These are phyloP conservation scores for Catalaphyllia jardinei DNA, from an alignment of 64 coral and sea anemone genomes.

Conservation along the genomic window DNA sequence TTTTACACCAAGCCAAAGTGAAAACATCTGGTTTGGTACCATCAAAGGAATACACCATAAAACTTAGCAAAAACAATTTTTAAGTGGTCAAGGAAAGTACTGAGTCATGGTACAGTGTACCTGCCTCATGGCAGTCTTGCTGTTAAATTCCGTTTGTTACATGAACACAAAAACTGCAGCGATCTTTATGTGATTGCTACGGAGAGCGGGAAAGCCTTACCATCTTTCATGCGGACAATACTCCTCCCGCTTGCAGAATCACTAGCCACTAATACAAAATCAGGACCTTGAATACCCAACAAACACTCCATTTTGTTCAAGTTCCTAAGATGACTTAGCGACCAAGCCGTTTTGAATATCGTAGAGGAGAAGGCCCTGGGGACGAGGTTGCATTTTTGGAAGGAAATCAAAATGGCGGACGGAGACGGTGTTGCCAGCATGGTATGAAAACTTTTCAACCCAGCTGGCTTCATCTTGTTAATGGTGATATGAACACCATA, in stretches of 20 bases:
- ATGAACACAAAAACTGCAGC: background rate
- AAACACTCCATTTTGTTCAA: slow-evolving; percentile 95
- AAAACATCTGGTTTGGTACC: too few species aligned
- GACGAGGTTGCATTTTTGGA: background rate
- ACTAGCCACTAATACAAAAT: slow-evolving; percentile 88
- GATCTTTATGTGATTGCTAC: background rate
- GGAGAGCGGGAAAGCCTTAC: slow-evolving; percentile 39
- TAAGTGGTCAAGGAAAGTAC: slow-evolving; percentile 6
- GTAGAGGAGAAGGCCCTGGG: too few species aligned
- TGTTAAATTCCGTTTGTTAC: background rate
- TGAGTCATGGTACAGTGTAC: slow-evolving; percentile 36
- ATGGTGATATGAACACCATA: background rate
- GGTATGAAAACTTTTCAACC: background rate
- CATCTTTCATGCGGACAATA: slow-evolving; percentile 99
- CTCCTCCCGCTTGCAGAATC: slow-evolving; percentile 94
- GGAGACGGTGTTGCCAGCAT: background rate
- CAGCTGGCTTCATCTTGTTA: background rate
- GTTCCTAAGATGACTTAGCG: background rate
- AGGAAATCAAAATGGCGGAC: slow-evolving; percentile 52
- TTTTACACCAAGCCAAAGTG: too few species aligned
- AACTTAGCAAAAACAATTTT: background rate
- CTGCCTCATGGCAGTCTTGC: background rate
- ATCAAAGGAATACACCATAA: background rate
- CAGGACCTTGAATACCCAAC: slow-evolving; percentile 93
- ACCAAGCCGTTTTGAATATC: too few species aligned